Evolutionary conservation across 1,140 invertebrate genomes (phyloP).

Genomic region (Conopomorpha cramerella): DNA sequence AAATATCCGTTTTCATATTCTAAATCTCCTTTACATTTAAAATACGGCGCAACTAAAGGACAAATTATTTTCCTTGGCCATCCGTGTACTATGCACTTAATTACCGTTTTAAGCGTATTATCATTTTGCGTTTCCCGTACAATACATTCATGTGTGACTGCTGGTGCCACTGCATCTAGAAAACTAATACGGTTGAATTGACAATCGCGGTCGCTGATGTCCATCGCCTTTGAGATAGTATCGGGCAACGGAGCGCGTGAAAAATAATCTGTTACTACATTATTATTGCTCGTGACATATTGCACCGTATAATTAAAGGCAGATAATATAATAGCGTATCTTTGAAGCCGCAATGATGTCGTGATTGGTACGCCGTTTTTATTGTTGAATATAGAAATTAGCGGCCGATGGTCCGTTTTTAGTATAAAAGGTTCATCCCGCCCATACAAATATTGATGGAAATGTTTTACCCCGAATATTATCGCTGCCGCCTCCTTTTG

Average conservation of each 20-base stretch:
- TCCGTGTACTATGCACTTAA: not conserved
- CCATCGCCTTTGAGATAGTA: not conserved
- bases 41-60: not conserved
- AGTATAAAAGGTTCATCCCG: conserved; percentile 2
- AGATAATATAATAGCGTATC: conserved; percentile 1
- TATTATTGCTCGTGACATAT: not conserved
- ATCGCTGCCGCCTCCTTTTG: conserved; percentile 45
- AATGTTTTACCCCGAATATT: conserved; percentile 29
- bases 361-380: not conserved
- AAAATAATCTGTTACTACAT: not conserved
- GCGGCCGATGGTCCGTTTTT: not conserved
- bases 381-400: not conserved
- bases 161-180: not conserved
- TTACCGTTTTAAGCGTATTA: not conserved
- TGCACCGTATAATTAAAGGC: not conserved
- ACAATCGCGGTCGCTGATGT: not conserved
- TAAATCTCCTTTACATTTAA: not conserved
- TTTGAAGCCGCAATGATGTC: not conserved
- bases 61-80: not conserved
- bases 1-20: not conserved
- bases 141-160: not conserved
- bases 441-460: conserved; percentile 25
- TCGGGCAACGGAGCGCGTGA: not conserved
- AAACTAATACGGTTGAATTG: not conserved
- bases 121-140: not conserved